phyloP scores from a whole-genome alignment of 2,113 vertebrate genomes.

The Motacilla alba region DNA sequence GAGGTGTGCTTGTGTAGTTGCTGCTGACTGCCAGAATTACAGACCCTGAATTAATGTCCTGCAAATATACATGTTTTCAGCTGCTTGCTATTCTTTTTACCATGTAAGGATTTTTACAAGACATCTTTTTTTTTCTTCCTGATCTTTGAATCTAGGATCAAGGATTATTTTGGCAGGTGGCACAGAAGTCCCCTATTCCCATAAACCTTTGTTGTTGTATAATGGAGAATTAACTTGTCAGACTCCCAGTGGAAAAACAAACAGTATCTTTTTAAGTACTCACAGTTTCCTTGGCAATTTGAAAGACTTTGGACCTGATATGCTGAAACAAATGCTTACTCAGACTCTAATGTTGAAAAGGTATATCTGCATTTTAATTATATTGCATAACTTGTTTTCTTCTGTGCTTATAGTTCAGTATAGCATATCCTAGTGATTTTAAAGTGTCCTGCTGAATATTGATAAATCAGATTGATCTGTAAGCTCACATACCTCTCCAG shows the following conservation, averaged over 20 bases:
- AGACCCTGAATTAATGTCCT: background rate
- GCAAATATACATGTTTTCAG: background rate
- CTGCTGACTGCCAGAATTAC: background rate
- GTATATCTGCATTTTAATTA: conserved; percentile 60
- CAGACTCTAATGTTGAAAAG: conserved; percentile 89
- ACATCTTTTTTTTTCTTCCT: conserved; percentile 15
- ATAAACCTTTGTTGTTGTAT: conserved; percentile 91
- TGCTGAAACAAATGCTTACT: conserved; percentile 75
- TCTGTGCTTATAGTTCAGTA: background rate
- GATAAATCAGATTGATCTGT: background rate
- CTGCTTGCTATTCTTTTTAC: background rate
- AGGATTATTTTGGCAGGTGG: conserved; percentile 86
- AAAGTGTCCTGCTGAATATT: background rate
- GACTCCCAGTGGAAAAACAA: conserved; percentile 90
- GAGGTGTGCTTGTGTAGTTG: background rate
- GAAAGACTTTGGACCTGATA: conserved; percentile 49
- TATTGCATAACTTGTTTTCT: background rate
- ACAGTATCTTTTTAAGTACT: conserved; percentile 81
- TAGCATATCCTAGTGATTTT: background rate
- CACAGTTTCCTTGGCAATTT: conserved; percentile 81
- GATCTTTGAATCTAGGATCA: conserved; percentile 76
- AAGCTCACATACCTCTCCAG: background rate
- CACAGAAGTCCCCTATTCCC: conserved; percentile 87
- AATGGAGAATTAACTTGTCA: conserved; percentile 95
- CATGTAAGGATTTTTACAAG: background rate